Base-by-base conservation (phyloP, 2,888 invertebrate genomes). In the Coenonympha glycerion region DNA sequence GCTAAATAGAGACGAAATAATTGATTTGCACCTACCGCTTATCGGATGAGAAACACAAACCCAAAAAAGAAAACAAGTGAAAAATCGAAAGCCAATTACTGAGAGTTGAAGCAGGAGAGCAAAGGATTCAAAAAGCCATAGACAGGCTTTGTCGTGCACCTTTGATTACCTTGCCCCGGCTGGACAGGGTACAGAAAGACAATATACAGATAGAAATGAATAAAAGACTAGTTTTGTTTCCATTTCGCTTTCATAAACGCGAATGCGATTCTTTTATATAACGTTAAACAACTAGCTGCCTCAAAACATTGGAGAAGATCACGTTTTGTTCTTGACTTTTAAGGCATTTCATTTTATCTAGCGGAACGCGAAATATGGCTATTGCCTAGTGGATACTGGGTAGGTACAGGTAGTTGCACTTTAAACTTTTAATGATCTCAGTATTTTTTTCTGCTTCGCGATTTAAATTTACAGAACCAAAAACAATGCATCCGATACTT, bases 71-170 rank as follows among this genome's bases (percentile, higher is more conserved):
- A 55, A 60, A 57, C 49, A 58, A 56, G 57, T 61, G 68, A 68
- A 73, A 73, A 75, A 80, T 82, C 73, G 78, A 82, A 83, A 80
- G 76, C 69, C 84, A 84, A 85, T 86, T 84, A 83, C 74, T 59
- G 73, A 69, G 72, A 71, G 72, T 76, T 75, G 73, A 74, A 75
- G 77, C 76, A 73, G 69, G 66, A 68, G 63, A 62, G 68, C 71
- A 78, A 74, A 76, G 76, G 75, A 71, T 71, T 76, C 77, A 76
- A 78, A 84, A 81, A 80, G 75, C 71, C 69, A 58, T 71, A 74
- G 73, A 76, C 74, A 68, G 76, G 71, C 79, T 83, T 83, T 81
- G 81, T 82, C 66, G 71, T 76, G 72, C 73, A 77, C 79, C 81
- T 85, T 84, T 86, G 84, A 86, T 85, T 86, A 85, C 79, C 71